Evolutionary conservation across 2,797 vertebrate species (phyloP).

Genomic region (Ctenochaetus hawaiiensis): DNA sequence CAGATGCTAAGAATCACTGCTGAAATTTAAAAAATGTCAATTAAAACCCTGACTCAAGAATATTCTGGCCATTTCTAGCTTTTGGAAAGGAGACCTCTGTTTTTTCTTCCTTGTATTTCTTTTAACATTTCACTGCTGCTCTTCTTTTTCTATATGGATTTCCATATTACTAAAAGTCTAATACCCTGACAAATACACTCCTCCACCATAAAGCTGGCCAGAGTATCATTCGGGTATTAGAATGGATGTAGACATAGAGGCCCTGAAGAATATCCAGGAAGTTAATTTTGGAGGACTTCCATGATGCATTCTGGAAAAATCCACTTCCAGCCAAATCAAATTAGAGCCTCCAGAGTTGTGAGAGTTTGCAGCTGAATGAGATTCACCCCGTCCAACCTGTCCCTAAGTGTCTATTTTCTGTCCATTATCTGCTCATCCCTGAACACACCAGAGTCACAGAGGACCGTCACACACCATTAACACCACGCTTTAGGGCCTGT

Average conservation of each 20-base stretch:
- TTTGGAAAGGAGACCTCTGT: not conserved
- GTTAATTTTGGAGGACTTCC: slow-evolving; percentile 79
- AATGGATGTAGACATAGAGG: slow-evolving; percentile 63
- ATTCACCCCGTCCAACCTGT: slow-evolving; percentile 48
- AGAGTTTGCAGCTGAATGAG: slow-evolving; percentile 63
- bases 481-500: not conserved
- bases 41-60: not conserved
- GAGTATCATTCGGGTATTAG: slow-evolving; percentile 36
- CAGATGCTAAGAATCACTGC: not conserved
- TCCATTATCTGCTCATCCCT: slow-evolving; percentile 45
- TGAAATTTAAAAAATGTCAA: not conserved
- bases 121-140: not conserved
- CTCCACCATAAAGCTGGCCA: slow-evolving; percentile 25
- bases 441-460: slow-evolving; percentile 24
- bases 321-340: slow-evolving; percentile 67
- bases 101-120: not conserved
- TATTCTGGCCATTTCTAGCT: not conserved
- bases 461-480: slow-evolving; percentile 19
- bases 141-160: not conserved
- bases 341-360: slow-evolving; percentile 59
- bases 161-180: slow-evolving; percentile 2
- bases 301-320: slow-evolving; percentile 68
- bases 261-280: slow-evolving; percentile 77
- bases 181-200: slow-evolving; percentile 37
- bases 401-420: slow-evolving; percentile 35